These are phyloP conservation scores for Limenitis camilla DNA, from an alignment of 2,888 invertebrate genomes.

Conservation along the genomic window DNA sequence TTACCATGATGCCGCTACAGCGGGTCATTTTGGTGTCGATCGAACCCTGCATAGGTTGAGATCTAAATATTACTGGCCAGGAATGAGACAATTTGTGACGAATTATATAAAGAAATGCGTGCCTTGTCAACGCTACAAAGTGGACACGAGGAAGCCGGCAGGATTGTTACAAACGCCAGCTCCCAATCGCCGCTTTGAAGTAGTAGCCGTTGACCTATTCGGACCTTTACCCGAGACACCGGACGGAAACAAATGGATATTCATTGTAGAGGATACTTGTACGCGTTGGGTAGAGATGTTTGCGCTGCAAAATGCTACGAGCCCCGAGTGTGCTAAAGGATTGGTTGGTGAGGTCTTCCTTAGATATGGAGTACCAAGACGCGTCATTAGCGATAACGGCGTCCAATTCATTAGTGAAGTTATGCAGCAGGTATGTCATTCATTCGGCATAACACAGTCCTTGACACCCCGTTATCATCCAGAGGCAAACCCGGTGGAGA, in stretches of 20 bases:
- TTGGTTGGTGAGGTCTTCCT: conserved; percentile 26
- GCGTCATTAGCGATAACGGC: conserved; percentile 39
- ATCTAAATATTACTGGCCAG: conserved; percentile 26
- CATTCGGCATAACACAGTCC: conserved; percentile 15
- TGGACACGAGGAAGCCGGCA: conserved; percentile 15
- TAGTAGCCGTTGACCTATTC: conserved; percentile 25
- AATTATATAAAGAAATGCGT: conserved; percentile 19
- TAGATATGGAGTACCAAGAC: conserved; percentile 34
- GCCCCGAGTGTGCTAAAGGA: conserved; percentile 20
- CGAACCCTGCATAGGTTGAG: conserved; percentile 35
- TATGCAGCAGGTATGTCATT: conserved; percentile 22
- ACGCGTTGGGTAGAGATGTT: conserved; percentile 32
- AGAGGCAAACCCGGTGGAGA: conserved; percentile 32
- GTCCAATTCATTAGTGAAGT: conserved; percentile 24
- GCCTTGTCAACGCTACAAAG: conserved; percentile 23
- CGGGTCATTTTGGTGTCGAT: conserved; percentile 30
- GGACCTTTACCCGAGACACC: conserved; percentile 24
- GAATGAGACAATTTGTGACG: conserved; percentile 21
- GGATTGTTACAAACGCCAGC: conserved; percentile 21
- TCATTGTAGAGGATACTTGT: conserved; percentile 27
- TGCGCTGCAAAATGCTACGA: conserved; percentile 24
- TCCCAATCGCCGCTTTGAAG: conserved; percentile 14
- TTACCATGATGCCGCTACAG: conserved; percentile 26
- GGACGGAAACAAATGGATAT: conserved; percentile 26
- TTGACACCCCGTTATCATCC: conserved; percentile 23